These are phyloP conservation scores for Baronia brevicornis DNA, from an alignment of 2,888 invertebrate genomes.

Conservation along the genomic window DNA sequence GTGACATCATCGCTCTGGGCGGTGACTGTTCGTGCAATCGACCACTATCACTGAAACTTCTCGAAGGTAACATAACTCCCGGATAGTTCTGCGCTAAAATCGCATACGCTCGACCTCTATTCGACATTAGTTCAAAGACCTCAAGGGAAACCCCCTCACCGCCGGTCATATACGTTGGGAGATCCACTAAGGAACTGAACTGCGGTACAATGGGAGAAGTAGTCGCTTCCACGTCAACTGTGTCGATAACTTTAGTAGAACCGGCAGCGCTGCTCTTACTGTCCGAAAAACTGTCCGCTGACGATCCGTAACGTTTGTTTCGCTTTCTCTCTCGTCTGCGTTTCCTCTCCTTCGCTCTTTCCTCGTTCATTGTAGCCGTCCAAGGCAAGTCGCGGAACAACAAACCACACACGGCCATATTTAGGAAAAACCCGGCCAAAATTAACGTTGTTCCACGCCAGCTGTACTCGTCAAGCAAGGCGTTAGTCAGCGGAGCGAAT, in stretches of 20 bases:
- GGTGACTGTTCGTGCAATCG: conserved; percentile 58
- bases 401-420: conserved; percentile 87
- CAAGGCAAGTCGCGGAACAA: conserved; percentile 83
- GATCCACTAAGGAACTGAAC: conserved; percentile 87
- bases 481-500: conserved; percentile 86
- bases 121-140: conserved; percentile 82
- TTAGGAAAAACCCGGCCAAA: conserved; percentile 86
- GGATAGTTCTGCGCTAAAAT: conserved; percentile 85
- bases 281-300: conserved; percentile 82
- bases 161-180: conserved; percentile 88
- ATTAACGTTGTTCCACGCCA: conserved; percentile 91
- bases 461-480: conserved; percentile 83
- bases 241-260: conserved; percentile 58
- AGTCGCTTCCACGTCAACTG: conserved; percentile 50
- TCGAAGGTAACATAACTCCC: conserved; percentile 80
- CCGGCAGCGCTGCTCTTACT: conserved; percentile 80
- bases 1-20: conserved; percentile 46
- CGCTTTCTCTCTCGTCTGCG: conserved; percentile 75
- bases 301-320: conserved; percentile 75
- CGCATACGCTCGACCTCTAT: conserved; percentile 81
- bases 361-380: conserved; percentile 76
- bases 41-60: conserved; percentile 82
- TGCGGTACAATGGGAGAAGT: conserved; percentile 63
- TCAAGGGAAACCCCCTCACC: conserved; percentile 86
- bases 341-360: conserved; percentile 78